phyloP scores from a whole-genome alignment of 2,888 invertebrate genomes.

The Molanna angustata region DNA sequence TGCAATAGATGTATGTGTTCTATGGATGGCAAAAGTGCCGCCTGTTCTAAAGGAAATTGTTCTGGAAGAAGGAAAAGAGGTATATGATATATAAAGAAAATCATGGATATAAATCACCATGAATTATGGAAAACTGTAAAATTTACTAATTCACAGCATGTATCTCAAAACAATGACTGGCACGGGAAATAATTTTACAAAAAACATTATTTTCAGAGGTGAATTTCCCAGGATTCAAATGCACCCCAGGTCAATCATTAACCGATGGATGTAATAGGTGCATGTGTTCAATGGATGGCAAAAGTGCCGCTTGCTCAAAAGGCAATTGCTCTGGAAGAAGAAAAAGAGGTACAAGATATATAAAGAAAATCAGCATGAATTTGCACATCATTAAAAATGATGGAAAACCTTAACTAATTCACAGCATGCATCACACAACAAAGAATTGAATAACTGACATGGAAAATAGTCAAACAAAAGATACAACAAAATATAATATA shows the following conservation, averaged over 20 bases:
- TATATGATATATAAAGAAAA: not conserved
- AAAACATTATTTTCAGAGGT: not conserved
- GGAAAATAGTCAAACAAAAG: no score
- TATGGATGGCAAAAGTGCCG: slow-evolving; percentile 29
- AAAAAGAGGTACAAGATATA: slow-evolving; percentile 5
- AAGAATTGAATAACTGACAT: no score
- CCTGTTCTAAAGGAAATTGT: slow-evolving; percentile 29
- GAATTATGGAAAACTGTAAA: no score
- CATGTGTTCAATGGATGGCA: slow-evolving; percentile 46
- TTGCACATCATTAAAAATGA: no score
- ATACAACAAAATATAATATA: no score
- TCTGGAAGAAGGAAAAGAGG: slow-evolving; percentile 3
- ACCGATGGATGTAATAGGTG: slow-evolving; percentile 48
- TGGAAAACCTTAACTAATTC: no score
- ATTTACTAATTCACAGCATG: no score
- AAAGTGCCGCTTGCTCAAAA: slow-evolving; percentile 36
- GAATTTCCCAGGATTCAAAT: slow-evolving; percentile 14
- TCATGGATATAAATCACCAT: no score
- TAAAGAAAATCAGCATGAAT: no score
- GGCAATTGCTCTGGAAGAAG: slow-evolving; percentile 11
- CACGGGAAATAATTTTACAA: no score
- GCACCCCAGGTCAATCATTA: slow-evolving; percentile 43
- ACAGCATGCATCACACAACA: no score
- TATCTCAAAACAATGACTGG: no score
- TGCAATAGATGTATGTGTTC: slow-evolving; percentile 38